Evolutionary conservation across 2,113 vertebrate species (phyloP).

Genomic region (Orcinus orca): DNA sequence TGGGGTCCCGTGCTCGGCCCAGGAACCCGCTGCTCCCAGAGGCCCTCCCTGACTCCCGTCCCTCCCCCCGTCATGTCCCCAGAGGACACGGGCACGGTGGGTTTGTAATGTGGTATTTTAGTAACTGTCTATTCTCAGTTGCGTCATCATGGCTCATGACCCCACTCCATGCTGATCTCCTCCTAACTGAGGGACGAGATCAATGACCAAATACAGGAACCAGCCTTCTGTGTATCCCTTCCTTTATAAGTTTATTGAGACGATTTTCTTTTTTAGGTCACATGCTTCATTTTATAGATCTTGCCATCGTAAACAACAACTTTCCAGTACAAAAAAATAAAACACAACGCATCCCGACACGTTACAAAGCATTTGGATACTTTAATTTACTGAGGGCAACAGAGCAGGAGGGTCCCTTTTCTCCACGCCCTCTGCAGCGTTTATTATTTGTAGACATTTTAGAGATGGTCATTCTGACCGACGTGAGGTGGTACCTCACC

Average conservation of each 20-base stretch:
- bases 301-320: background rate
- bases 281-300: background rate
- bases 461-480: too few species aligned
- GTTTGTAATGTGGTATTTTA: rapidly evolving
- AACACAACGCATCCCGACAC: background rate
- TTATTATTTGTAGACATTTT: too few species aligned
- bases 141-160: too few species aligned
- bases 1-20: too few species aligned
- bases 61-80: background rate
- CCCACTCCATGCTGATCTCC: background rate
- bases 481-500: too few species aligned
- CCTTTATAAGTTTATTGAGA: background rate
- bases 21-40: too few species aligned
- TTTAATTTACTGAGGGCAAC: background rate
- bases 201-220: rapidly evolving
- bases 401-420: too few species aligned
- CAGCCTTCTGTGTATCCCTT: background rate
- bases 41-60: background rate
- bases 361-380: too few species aligned
- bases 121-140: background rate
- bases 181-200: background rate
- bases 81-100: rapidly evolving
- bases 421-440: too few species aligned
- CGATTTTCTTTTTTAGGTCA: background rate
- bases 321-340: background rate